Conservation (phyloP, 2,888 invertebrate species). For the Polyommatus icarus region DNA sequence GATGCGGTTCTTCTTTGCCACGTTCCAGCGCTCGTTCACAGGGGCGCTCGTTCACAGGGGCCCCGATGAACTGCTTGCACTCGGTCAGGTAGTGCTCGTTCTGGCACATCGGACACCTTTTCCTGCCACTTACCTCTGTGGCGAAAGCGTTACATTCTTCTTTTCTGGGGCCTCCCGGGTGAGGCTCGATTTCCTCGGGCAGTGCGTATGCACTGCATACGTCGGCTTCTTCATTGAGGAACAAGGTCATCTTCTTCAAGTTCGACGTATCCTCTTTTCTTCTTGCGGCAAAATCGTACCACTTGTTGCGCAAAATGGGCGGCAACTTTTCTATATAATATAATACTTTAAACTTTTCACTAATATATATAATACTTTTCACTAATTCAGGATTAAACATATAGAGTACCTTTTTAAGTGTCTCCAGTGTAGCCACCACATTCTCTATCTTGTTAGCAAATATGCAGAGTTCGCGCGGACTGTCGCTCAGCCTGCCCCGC, state of each 20-base stretch:
- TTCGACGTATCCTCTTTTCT: background rate
- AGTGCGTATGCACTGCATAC: background rate
- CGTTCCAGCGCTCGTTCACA: background rate
- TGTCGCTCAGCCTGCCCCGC: background rate
- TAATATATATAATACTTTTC: background rate
- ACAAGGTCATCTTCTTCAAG: background rate
- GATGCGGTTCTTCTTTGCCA: too few relatives aligned
- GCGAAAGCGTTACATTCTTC: background rate
- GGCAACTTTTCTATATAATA: background rate
- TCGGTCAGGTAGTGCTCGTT: background rate
- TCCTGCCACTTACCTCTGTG: background rate
- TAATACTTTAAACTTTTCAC: background rate
- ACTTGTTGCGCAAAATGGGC: background rate
- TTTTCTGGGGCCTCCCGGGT: background rate
- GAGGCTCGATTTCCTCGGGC: background rate
- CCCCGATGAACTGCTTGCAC: background rate
- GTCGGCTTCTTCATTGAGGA: slow-evolving; percentile 1
- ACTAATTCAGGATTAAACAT: background rate
- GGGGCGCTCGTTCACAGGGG: background rate
- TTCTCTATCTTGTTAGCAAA: slow-evolving; percentile 12
- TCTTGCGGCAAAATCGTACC: background rate
- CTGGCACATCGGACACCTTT: background rate
- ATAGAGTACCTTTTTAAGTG: background rate
- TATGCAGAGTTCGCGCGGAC: background rate
- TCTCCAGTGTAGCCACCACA: background rate